Evolutionary conservation across 2,797 vertebrate genomes (phyloP).

Genomic region (Sus cebifrons): DNA sequence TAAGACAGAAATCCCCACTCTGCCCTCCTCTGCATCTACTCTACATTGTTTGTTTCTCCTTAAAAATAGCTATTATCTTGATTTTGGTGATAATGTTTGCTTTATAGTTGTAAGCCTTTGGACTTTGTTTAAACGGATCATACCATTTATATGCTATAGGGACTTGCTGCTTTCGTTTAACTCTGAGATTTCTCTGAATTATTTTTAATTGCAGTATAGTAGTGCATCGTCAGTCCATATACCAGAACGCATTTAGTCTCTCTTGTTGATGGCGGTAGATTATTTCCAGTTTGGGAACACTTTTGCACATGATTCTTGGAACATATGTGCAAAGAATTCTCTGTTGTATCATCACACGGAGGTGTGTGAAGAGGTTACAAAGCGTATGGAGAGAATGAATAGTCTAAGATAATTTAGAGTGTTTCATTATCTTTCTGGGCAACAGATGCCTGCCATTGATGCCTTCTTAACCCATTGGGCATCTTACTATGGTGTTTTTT

Average conservation of each 20-base stretch:
- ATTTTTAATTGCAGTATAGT: not conserved
- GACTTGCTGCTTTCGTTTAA: constrained; percentile 50
- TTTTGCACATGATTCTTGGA: constrained; percentile 21
- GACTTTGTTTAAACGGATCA: constrained; percentile 31
- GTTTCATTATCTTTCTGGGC: constrained; percentile 3
- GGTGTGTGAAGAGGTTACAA: constrained; percentile 9
- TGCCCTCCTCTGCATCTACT: not conserved
- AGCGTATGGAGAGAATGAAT: not conserved
- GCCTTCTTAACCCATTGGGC: not conserved
- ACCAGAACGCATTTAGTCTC: not conserved
- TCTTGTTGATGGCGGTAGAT: constrained; percentile 25
- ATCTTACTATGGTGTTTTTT: not conserved
- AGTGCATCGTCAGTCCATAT: not conserved
- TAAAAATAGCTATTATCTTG: constrained; percentile 23
- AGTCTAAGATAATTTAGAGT: constrained; percentile 18
- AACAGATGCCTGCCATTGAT: not conserved
- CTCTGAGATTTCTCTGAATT: constrained; percentile 8
- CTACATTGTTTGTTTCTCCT: constrained; percentile 13
- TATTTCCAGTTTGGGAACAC: constrained; percentile 51
- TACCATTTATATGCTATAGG: not conserved
- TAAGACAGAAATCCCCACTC: not conserved
- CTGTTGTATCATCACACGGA: not conserved
- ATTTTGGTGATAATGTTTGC: constrained; percentile 12
- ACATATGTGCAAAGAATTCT: constrained; percentile 11
- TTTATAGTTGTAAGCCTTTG: constrained; percentile 56